Evolutionary conservation across 2,113 vertebrate species (phyloP).

Genomic region (Pterophyllum scalare): DNA sequence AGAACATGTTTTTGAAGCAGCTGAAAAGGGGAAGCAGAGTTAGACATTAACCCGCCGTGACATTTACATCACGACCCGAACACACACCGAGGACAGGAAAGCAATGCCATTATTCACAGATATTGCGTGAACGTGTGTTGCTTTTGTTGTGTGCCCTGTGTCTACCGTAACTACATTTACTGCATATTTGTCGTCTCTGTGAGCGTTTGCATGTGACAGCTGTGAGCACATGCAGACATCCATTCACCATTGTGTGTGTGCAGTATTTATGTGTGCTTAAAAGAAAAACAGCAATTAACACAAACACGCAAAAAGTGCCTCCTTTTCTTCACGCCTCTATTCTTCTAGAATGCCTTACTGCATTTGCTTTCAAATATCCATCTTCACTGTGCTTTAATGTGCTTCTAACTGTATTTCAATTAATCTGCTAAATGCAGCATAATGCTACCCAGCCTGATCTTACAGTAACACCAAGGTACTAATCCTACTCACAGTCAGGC

Average conservation of each 20-base stretch:
- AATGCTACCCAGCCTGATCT: neutral
- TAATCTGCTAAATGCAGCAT: neutral
- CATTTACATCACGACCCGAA: slow-evolving; percentile 50
- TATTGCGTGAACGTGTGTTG: neutral
- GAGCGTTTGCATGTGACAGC: slow-evolving; percentile 15
- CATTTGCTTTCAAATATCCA: neutral
- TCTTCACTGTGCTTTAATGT: neutral
- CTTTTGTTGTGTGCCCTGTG: neutral
- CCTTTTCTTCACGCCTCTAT: neutral
- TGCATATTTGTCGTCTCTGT: neutral
- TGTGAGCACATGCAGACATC: neutral
- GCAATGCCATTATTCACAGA: neutral
- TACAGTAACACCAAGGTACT: neutral
- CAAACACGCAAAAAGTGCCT: neutral
- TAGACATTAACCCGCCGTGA: slow-evolving; percentile 58
- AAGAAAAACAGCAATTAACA: neutral
- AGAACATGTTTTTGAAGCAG: neutral
- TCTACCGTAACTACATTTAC: neutral
- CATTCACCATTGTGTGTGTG: neutral
- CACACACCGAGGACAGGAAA: neutral
- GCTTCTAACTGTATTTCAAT: neutral
- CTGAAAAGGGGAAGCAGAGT: slow-evolving; percentile 30
- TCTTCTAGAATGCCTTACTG: neutral
- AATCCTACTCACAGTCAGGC: neutral
- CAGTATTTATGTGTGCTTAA: neutral